These are phyloP conservation scores for Eufriesea mexicana DNA, from an alignment of 1,140 invertebrate genomes.

Conservation along the genomic window DNA sequence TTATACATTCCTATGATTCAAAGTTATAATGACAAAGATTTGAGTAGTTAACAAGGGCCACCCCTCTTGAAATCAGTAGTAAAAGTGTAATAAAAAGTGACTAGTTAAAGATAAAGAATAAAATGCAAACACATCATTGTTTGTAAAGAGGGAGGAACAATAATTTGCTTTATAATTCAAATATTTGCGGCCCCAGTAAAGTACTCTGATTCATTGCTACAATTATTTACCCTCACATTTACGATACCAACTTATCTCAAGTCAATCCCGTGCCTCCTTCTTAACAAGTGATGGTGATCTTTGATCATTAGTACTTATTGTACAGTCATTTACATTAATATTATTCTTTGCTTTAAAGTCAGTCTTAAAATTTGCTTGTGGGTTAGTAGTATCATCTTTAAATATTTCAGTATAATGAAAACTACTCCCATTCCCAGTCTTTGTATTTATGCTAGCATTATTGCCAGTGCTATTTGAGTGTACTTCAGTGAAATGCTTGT, in stretches of 20 bases:
- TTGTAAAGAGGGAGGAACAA: constrained; percentile 20
- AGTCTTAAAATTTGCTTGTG: constrained; percentile 80
- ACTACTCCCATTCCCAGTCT: constrained; percentile 79
- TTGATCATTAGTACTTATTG: constrained; percentile 64
- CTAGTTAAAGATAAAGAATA: constrained; percentile 22
- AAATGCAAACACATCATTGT: neutral
- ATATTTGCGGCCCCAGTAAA: constrained; percentile 45
- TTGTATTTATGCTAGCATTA: constrained; percentile 72
- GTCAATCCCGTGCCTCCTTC: constrained; percentile 73
- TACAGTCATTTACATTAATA: constrained; percentile 71
- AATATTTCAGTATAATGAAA: constrained; percentile 74
- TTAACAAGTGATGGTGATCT: constrained; percentile 67
- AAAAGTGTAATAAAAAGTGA: constrained; percentile 27
- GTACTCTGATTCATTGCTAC: constrained; percentile 57
- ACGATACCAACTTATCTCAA: constrained; percentile 49
- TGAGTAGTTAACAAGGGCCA: constrained; percentile 35
- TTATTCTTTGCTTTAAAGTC: constrained; percentile 80
- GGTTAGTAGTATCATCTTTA: constrained; percentile 70
- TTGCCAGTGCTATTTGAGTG: constrained; percentile 71
- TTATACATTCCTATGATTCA: constrained; percentile 17
- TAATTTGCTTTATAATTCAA: constrained; percentile 20
- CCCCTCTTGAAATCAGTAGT: constrained; percentile 11
- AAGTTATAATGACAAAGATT: constrained; percentile 8
- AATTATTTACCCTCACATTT: constrained; percentile 50
- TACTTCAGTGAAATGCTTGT: constrained; percentile 76